Conservation (phyloP, 2,888 invertebrate genomes). For the Xylocampa areola region DNA sequence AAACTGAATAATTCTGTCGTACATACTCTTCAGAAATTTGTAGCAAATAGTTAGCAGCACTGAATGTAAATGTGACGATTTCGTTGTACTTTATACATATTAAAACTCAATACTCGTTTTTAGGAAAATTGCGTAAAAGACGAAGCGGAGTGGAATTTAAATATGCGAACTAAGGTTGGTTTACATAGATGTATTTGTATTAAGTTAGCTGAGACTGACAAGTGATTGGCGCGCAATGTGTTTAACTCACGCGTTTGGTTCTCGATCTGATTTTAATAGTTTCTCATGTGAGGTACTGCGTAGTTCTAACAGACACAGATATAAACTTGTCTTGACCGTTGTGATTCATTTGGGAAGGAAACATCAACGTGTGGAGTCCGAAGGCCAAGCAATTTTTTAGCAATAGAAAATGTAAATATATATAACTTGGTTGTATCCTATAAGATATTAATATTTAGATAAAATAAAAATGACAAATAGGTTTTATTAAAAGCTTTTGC, state of each 20-base stretch:
- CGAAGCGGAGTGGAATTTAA: constrained; percentile 45
- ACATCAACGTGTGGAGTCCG: constrained; percentile 44
- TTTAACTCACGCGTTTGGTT: constrained; percentile 25
- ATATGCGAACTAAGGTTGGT: constrained; percentile 32
- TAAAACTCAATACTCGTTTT: constrained; percentile 59
- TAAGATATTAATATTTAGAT: constrained; percentile 32
- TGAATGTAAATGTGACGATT: constrained; percentile 68
- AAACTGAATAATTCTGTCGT: constrained; percentile 47
- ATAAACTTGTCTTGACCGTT: constrained; percentile 50
- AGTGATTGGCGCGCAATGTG: constrained; percentile 29
- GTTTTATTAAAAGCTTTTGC: constrained; percentile 32
- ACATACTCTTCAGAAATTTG: constrained; percentile 54
- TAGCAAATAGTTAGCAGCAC: constrained; percentile 55
- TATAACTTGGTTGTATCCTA: constrained; percentile 12
- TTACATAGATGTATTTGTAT: constrained; percentile 38
- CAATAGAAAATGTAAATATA: constrained; percentile 25
- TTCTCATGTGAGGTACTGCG: constrained; percentile 32
- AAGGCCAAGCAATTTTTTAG: constrained; percentile 52
- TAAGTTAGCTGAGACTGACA: constrained; percentile 18
- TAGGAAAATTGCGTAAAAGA: constrained; percentile 61
- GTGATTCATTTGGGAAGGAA: constrained; percentile 62
- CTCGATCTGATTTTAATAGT: constrained; percentile 55
- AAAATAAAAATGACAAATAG: constrained; percentile 25
- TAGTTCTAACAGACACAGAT: constrained; percentile 38
- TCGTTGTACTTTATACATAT: constrained; percentile 63